A percentile compares a stretch with the other conserved stretches of the same genome.
These are phyloP conservation scores for Lasioglossum vierecki DNA, from an alignment of 2,888 invertebrate species.

Conservation along the genomic window DNA sequence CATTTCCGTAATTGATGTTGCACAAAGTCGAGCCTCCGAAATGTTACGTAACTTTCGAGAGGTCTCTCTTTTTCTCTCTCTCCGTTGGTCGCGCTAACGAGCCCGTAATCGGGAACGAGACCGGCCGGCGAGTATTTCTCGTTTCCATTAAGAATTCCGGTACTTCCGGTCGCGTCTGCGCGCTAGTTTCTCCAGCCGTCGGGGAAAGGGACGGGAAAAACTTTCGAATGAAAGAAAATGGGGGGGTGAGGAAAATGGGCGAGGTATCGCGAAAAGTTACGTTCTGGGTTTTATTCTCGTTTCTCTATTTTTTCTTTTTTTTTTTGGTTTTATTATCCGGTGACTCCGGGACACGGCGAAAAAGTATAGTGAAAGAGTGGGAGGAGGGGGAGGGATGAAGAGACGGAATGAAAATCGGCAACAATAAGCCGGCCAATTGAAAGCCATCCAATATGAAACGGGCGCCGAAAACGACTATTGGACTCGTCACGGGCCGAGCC, in stretches of 20 bases:
- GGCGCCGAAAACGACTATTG: constrained; percentile 38
- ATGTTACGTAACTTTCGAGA: constrained; percentile 48
- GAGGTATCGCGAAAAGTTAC: constrained; percentile 9
- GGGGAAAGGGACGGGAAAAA: background rate
- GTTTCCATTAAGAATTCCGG: constrained; percentile 30
- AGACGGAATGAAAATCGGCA: constrained; percentile 43
- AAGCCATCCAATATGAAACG: constrained; percentile 45
- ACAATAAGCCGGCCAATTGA: constrained; percentile 53
- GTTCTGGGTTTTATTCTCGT: background rate
- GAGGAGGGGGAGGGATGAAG: background rate
- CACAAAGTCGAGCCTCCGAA: constrained; percentile 40
- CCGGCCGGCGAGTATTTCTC: constrained; percentile 39
- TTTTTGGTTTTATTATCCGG: background rate
- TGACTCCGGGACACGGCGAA: background rate
- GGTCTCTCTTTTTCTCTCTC: background rate
- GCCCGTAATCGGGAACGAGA: constrained; percentile 45
- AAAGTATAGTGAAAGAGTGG: background rate
- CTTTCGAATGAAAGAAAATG: background rate
- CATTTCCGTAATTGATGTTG: constrained; percentile 52
- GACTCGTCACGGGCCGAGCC: constrained; percentile 34
- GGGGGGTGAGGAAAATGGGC: background rate
- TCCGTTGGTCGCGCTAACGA: constrained; percentile 27
- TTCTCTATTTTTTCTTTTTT: background rate
- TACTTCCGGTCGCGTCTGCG: background rate
- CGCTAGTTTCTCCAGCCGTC: background rate